Conservation (phyloP, 2,797 vertebrate genomes). For the Hylomyscus alleni region DNA sequence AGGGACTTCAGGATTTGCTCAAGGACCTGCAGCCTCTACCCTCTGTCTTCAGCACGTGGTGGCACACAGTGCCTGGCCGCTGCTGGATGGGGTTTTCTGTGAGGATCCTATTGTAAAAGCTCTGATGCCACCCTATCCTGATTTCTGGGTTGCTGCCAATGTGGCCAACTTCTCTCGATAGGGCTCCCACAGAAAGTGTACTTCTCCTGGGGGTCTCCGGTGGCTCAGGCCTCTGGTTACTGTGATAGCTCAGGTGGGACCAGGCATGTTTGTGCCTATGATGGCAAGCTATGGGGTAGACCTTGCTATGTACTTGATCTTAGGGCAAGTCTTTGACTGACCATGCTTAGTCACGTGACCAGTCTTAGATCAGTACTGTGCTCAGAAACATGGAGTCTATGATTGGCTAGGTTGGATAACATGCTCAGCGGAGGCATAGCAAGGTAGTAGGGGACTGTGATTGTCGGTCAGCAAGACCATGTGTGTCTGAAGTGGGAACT, state of each 20-base stretch:
- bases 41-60: accelerated
- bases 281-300: background rate
- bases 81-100: accelerated
- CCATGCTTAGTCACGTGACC: background rate
- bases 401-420: background rate
- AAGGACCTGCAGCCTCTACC: background rate
- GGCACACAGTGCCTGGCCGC: too few relatives aligned
- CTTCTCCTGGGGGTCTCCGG: background rate
- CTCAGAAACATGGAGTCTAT: background rate
- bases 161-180: background rate
- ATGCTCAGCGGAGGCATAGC: background rate
- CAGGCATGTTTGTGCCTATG: too few relatives aligned
- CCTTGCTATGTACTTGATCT: accelerated
- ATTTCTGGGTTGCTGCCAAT: background rate
- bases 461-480: background rate
- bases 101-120: accelerated
- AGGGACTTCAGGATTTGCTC: conserved; percentile 47
- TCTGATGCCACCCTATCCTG: accelerated
- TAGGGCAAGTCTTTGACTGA: background rate
- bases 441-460: background rate
- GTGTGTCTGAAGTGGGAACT: background rate
- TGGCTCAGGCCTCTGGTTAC: background rate
- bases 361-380: background rate
- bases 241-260: too few relatives aligned
- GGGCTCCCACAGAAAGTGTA: accelerated